Base-by-base conservation (phyloP, 2,797 vertebrate genomes). In the Mycteria americana region DNA sequence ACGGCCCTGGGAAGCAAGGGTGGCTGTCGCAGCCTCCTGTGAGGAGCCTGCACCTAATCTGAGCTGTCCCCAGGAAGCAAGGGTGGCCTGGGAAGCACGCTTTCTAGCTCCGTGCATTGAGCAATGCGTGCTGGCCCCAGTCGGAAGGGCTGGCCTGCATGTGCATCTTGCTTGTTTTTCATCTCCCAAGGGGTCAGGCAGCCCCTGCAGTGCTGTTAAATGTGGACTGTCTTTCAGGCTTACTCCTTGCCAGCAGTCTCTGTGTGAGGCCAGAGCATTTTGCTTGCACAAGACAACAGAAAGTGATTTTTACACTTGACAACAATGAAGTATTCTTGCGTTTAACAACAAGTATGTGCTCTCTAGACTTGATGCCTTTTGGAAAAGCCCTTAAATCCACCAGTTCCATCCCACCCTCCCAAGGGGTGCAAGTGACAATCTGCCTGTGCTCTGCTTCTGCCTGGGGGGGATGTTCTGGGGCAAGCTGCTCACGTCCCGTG, bases 241-340 rank as follows among this genome's bases (percentile, higher is more conserved):
- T 6, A 0, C 78, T 50, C 59, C 4, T 37, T 88, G 93, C 93
- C 95, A 92, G 85, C 93, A 82, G 35, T 24, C 94, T 95, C 93
- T n/a, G 56, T 83, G 95, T 74, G 93, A 70, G 93, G 94, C 95
- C 82, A 13, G 69, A 1, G 1, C 70, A 30, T 62, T 7, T n/a
- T 4, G 86, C 91, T 85, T 30, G 67, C 89, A 77, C 86, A 88
- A 14, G 85, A 30, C 93, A 43, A 41, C 94, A 83, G 88, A 94
- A 94, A 97, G 96, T 80, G 94, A 95, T 94, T 93, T 45, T 64
- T 80, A 13, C 92, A 77, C 89, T 91, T 77, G 87, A 93, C 89
- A 93, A 78, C 90, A 96, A 88, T 80, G 68, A 80, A 77, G 76
- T 13, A 13, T 88, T 91, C 85, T 95, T 48, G 82, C 17, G 13